Evolutionary conservation across 2,113 vertebrate species (phyloP).

Genomic region (Mellivora capensis): DNA sequence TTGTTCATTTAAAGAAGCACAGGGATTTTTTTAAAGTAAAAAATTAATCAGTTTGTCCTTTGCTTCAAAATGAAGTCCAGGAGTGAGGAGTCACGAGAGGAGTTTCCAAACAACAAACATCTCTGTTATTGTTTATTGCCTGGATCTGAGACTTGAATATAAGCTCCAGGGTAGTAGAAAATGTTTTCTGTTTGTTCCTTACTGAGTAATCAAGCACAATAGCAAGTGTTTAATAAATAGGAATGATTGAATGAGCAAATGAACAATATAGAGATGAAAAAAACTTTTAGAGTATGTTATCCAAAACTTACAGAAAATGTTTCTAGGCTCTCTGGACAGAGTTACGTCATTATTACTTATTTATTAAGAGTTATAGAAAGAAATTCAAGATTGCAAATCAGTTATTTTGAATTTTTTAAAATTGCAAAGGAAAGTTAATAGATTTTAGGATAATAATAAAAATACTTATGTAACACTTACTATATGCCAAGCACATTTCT

Average conservation of each 20-base stretch:
- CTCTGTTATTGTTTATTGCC: neutral
- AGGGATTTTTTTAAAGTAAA: slow-evolving; percentile 18
- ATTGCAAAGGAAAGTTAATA: slow-evolving; percentile 27
- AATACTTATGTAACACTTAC: neutral
- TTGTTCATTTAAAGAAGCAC: neutral
- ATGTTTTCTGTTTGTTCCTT: slow-evolving; percentile 14
- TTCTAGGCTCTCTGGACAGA: neutral
- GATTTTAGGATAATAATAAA: slow-evolving; percentile 44
- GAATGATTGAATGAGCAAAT: neutral
- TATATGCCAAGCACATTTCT: neutral
- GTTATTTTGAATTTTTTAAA: neutral
- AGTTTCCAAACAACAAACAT: neutral
- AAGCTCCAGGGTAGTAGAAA: neutral
- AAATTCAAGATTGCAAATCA: neutral
- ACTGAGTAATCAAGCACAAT: neutral
- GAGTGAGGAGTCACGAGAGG: neutral
- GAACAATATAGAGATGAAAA: neutral
- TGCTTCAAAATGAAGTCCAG: neutral
- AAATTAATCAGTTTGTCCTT: neutral
- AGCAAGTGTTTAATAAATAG: slow-evolving; percentile 4
- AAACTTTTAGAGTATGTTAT: neutral
- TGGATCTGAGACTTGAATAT: neutral
- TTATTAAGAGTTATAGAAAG: neutral
- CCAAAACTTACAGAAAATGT: neutral
- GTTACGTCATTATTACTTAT: neutral